These are phyloP conservation scores for Carposina sasakii DNA, from an alignment of 1,140 invertebrate species.

Conservation along the genomic window DNA sequence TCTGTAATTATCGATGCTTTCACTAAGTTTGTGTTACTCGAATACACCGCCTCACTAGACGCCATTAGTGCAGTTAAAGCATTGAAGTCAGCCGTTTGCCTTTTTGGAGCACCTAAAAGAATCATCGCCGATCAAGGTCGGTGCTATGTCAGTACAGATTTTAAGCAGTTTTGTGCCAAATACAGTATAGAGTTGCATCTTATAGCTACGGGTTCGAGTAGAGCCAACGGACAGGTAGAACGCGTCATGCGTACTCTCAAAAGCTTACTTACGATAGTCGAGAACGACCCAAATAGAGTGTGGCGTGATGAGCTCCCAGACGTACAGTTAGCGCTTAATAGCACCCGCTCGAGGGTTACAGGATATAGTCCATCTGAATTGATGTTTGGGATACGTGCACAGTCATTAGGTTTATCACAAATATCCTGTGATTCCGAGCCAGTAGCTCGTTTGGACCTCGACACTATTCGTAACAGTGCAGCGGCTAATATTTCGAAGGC, in stretches of 20 bases:
- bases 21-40: constrained; percentile 28
- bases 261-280: constrained; percentile 21
- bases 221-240: constrained; percentile 35
- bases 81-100: constrained; percentile 21
- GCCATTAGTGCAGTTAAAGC: constrained; percentile 24
- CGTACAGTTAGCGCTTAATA: constrained; percentile 34
- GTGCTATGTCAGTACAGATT: constrained; percentile 22
- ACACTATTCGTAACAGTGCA: constrained; percentile 14
- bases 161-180: constrained; percentile 25
- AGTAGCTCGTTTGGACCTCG: constrained; percentile 16
- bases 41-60: constrained; percentile 23
- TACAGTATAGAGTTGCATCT: constrained; percentile 34
- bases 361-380: constrained; percentile 28
- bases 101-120: constrained; percentile 36
- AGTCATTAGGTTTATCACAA: constrained; percentile 26
- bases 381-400: constrained; percentile 26
- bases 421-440: constrained; percentile 3
- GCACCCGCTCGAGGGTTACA: constrained; percentile 25
- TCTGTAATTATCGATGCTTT: constrained; percentile 32
- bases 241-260: constrained; percentile 29
- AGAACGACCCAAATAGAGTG: constrained; percentile 27
- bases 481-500: constrained; percentile 20
- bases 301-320: constrained; percentile 29
- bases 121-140: constrained; percentile 37
- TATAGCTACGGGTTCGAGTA: constrained; percentile 33